phyloP scores from a whole-genome alignment of 2,888 invertebrate genomes.

The Arctia plantaginis region DNA sequence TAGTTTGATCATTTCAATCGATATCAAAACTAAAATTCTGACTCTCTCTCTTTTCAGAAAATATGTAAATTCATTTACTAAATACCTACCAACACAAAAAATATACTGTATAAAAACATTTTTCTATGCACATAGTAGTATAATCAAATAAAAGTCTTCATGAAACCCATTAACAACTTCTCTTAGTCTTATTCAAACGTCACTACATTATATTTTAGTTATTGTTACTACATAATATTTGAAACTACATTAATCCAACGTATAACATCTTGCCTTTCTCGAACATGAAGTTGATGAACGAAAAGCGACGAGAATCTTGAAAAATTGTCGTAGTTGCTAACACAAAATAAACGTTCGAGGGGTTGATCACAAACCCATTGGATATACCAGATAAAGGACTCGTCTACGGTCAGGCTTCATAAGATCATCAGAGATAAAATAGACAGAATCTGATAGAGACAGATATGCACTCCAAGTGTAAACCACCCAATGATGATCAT shows the following conservation, averaged over 20 bases:
- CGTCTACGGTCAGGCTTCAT: not conserved
- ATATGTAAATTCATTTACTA: not conserved
- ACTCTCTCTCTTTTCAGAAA: no score
- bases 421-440: not conserved
- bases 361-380: not conserved
- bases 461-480: not conserved
- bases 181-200: not conserved
- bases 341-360: not conserved
- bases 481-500: not conserved
- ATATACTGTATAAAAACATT: constrained; percentile 20
- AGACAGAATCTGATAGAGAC: not conserved
- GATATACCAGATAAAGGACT: not conserved
- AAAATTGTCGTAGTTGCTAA: not conserved
- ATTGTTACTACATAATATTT: no score
- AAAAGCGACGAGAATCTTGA: no score
- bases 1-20: no score
- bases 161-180: not conserved
- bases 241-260: no score
- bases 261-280: no score
- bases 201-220: no score
- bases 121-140: constrained; percentile 25
- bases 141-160: constrained; percentile 58
- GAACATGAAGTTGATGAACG: no score
- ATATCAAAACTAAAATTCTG: no score
- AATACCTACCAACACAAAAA: not conserved